Evolutionary conservation across 2,888 invertebrate species (phyloP).

Genomic region (Chymomyza amoena): DNA sequence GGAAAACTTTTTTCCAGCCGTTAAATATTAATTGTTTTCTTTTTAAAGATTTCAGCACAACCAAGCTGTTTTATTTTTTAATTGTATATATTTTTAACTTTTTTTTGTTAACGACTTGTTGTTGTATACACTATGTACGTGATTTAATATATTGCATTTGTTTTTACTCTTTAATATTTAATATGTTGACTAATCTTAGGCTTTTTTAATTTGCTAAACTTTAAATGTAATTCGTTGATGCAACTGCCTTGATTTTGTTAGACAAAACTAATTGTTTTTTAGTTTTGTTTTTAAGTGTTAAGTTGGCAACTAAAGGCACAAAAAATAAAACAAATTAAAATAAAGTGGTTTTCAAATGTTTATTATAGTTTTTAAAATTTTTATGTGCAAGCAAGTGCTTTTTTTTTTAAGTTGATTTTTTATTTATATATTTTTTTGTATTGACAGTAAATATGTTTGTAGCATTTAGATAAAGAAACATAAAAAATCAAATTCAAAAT

Average conservation of each 20-base stretch:
- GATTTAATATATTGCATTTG: constrained; percentile 11
- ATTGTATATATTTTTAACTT: neutral
- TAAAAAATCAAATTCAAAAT: neutral
- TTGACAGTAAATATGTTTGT: neutral
- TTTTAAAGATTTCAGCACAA: constrained; percentile 61
- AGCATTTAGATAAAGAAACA: neutral
- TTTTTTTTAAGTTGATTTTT: neutral
- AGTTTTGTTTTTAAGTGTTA: neutral
- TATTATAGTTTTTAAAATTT: neutral
- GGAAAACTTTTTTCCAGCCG: neutral
- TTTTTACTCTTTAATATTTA: constrained; percentile 14
- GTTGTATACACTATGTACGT: neutral
- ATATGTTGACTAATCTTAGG: constrained; percentile 2
- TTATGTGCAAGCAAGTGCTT: neutral
- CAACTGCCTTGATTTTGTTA: constrained; percentile 9
- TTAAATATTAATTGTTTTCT: neutral
- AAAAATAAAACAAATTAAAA: neutral
- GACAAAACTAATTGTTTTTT: neutral
- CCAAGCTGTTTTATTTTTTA: constrained; percentile 52
- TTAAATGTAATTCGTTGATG: constrained; percentile 31
- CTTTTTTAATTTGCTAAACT: neutral
- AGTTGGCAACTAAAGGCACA: neutral
- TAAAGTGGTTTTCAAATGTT: neutral
- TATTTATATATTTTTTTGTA: too few relatives aligned
- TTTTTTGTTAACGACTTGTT: neutral